phyloP scores from a whole-genome alignment of 1,140 invertebrate genomes.

The Polypedilum pembai region DNA sequence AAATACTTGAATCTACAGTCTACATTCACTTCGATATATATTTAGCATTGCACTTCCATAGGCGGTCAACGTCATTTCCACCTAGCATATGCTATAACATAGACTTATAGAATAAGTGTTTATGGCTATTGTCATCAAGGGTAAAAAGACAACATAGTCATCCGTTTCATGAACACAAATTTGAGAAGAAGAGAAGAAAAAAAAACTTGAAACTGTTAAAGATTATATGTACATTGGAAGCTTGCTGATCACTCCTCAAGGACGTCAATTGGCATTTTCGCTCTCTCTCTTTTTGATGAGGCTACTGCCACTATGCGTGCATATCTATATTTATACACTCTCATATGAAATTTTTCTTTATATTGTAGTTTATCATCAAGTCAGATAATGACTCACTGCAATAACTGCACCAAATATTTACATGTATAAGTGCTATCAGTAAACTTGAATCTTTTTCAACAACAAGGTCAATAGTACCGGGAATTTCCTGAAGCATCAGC shows the following conservation, averaged over 20 bases:
- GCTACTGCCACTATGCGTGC: neutral
- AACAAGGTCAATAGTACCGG: too few species aligned
- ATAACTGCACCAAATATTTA: too few species aligned
- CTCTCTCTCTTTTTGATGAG: constrained; percentile 7
- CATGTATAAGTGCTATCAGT: too few species aligned
- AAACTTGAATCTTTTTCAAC: too few species aligned
- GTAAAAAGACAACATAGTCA: constrained; percentile 1
- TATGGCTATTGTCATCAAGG: neutral
- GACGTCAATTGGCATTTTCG: constrained; percentile 14
- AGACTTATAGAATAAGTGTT: neutral
- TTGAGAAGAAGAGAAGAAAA: neutral
- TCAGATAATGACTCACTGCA: too few species aligned
- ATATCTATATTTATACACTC: neutral
- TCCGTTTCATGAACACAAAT: neutral
- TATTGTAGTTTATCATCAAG: too few species aligned
- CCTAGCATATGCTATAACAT: neutral
- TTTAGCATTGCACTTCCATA: neutral
- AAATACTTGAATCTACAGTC: neutral
- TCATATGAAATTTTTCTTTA: too few species aligned
- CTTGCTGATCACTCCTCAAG: neutral
- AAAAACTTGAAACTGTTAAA: constrained; percentile 16
- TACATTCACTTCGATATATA: neutral
- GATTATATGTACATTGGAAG: neutral
- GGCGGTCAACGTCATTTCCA: neutral
- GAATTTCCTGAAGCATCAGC: too few species aligned